These are phyloP conservation scores for Dromas ardeola DNA, from an alignment of 2,113 vertebrate genomes.

Conservation along the genomic window DNA sequence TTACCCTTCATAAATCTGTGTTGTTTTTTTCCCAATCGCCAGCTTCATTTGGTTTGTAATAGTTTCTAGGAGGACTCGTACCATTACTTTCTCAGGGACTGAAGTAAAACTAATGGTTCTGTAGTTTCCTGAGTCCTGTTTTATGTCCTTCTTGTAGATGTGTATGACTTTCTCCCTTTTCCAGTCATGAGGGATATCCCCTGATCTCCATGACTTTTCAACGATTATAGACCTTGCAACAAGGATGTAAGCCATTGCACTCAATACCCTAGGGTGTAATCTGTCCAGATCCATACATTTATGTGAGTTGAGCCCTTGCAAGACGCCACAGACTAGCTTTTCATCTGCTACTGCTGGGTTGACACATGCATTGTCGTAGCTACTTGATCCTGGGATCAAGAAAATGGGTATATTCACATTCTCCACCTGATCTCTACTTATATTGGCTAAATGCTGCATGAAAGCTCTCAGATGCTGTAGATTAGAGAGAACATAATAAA, in stretches of 20 bases:
- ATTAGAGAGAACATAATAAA: neutral
- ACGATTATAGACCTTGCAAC: neutral
- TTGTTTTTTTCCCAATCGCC: neutral
- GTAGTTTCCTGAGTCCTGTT: neutral
- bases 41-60: neutral
- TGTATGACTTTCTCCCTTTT: neutral
- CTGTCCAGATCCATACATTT: neutral
- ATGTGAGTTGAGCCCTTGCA: neutral
- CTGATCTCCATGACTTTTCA: neutral
- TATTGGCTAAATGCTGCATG: neutral
- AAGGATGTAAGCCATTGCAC: neutral
- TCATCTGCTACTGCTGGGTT: neutral
- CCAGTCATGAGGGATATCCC: neutral
- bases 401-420: neutral
- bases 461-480: neutral
- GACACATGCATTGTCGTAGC: rapidly evolving
- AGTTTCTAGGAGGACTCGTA: neutral
- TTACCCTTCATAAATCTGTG: neutral
- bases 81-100: neutral
- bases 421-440: neutral
- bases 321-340: neutral
- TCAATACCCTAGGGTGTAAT: neutral
- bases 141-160: neutral
- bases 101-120: neutral
- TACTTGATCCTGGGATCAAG: neutral